Evolutionary conservation across 2,113 vertebrate genomes (phyloP).

Genomic region (Rafetus swinhoei): DNA sequence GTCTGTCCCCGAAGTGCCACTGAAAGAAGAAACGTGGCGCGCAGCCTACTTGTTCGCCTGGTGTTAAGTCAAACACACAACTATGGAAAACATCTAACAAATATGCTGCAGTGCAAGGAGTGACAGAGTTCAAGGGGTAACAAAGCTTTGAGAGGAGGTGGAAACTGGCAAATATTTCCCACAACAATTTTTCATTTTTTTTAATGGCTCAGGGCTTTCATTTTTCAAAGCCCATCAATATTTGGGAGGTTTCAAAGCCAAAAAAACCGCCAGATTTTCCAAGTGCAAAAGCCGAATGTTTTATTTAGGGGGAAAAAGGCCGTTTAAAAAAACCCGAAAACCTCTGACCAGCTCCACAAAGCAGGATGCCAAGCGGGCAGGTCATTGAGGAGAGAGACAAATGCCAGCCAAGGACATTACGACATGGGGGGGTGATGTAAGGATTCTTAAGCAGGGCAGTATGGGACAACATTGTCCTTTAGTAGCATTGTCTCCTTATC

Average conservation of each 20-base stretch:
- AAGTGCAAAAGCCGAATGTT: neutral
- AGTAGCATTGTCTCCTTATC: neutral
- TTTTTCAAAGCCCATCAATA: neutral
- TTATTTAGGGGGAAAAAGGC: neutral
- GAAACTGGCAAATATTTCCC: neutral
- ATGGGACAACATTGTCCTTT: neutral
- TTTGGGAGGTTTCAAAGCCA: fast-evolving
- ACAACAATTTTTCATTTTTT: neutral
- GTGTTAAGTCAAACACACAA: neutral
- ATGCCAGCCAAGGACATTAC: neutral
- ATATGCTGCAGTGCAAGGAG: neutral
- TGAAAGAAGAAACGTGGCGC: neutral
- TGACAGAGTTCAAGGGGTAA: neutral
- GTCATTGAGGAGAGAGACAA: neutral
- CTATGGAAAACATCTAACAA: neutral
- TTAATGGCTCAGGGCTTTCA: neutral
- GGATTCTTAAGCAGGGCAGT: neutral
- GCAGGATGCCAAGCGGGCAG: fast-evolving
- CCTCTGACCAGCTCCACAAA: neutral
- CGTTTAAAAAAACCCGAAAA: neutral
- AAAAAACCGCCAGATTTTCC: neutral
- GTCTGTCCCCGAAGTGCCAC: neutral
- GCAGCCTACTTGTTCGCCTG: neutral
- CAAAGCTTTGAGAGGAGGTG: neutral
- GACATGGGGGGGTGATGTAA: neutral